These are phyloP conservation scores for Episyrphus balteatus DNA, from an alignment of 1,140 invertebrate species.

Conservation along the genomic window DNA sequence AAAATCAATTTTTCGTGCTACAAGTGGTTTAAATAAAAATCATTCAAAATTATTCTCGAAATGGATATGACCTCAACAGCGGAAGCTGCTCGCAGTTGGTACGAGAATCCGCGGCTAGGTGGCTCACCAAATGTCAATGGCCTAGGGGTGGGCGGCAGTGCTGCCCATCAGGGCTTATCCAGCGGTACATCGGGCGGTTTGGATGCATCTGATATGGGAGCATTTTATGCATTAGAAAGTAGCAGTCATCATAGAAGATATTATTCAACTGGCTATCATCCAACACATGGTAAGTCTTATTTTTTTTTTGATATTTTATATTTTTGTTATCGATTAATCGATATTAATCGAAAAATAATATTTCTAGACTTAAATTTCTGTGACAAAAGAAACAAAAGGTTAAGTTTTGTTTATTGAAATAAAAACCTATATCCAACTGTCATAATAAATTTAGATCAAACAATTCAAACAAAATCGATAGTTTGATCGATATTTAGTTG, in stretches of 20 bases:
- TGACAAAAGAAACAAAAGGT: no score
- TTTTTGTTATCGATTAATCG: no score
- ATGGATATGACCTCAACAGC: slow-evolving; percentile 39
- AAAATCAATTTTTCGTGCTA: slow-evolving; percentile 2
- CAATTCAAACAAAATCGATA: no score
- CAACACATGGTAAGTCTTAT: slow-evolving; percentile 29
- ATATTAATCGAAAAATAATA: no score
- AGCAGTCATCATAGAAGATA: slow-evolving; percentile 34
- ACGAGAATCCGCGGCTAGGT: slow-evolving; percentile 34
- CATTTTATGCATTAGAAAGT: slow-evolving; percentile 34
- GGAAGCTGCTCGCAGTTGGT: slow-evolving; percentile 37
- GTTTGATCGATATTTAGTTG: no score
- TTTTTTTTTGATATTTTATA: no score
- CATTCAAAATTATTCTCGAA: slow-evolving; percentile 38
- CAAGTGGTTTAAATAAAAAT: slow-evolving; percentile 18
- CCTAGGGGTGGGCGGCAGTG: slow-evolving; percentile 24
- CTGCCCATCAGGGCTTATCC: slow-evolving; percentile 31
- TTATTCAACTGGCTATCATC: slow-evolving; percentile 35
- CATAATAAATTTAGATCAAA: no score
- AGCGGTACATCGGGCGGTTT: slow-evolving; percentile 28
- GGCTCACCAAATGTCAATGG: slow-evolving; percentile 30
- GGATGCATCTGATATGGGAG: slow-evolving; percentile 34
- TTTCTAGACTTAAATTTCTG: no score
- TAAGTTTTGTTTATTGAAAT: no score
- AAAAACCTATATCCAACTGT: no score